Base-by-base conservation (phyloP, 1,140 invertebrate genomes). In the Palaemon carinicauda region DNA sequence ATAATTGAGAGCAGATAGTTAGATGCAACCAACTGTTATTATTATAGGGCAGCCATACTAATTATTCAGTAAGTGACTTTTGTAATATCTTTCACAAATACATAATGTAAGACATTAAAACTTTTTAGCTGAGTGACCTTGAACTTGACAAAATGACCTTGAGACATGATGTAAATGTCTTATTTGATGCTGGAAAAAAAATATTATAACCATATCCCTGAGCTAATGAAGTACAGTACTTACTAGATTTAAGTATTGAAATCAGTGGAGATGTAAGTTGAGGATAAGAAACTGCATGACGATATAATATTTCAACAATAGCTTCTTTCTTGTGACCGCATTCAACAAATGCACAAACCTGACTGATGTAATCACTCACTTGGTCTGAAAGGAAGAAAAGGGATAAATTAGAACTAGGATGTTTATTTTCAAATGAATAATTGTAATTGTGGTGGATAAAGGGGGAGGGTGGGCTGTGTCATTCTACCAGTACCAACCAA, bases 191-290 rank as follows among this genome's bases (percentile, higher is more conserved):
- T 19, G 33, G 2, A 52, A 75, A 1, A 33, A 12, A 75, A 19
- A 41, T 31, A 7, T 33, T n/a, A 41, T 12, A 10, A 29, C 12
- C 3, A 75, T 1, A 75, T 19, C 17, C 1, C 15, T 33, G 50
- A 17, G 50, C 31, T 12, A 77, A 19, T 41, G n/a, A n/a, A 33
- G 21, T 19, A 51, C 51, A 71, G 19, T 31, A 86, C 77, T 56
- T 73, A 86, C 83, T 71, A 21, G 77, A 54, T 41, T 86, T 78
- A 31, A 86, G 83, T 5, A 86, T 65, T 9, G 83, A 73, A n/a
- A 80, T 52, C 51, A 86, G 83, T 17, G 77, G 83, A 1, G 83
- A 65, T n/a, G 75, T 74, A 54, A 86, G 83, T 52, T 86, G 83
- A 1, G 83, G 75, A 52, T 80, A 86, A 9, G 83, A 24, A 17